Percentiles rank a stretch among this genome's conserved stretches.
Evolutionary conservation across 2,113 vertebrate species (phyloP).

Genomic region (Oplegnathus fasciatus): DNA sequence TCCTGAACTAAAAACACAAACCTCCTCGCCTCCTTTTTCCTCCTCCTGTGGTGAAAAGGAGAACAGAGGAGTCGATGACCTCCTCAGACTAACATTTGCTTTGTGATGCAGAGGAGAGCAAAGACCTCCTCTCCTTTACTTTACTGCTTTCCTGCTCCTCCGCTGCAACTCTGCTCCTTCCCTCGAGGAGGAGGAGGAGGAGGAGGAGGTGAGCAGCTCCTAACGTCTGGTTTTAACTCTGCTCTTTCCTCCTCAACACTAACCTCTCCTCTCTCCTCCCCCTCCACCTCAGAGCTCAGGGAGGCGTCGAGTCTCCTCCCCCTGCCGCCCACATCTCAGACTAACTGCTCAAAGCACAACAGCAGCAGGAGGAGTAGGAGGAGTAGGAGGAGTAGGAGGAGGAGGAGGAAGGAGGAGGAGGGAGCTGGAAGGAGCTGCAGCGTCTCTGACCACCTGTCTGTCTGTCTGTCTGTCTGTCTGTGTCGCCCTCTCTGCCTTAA

Average conservation of each 20-base stretch:
- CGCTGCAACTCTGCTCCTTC: background rate
- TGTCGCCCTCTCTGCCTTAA: slow-evolving; percentile 72
- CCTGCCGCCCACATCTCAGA: slow-evolving; percentile 17
- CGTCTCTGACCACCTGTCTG: slow-evolving; percentile 22
- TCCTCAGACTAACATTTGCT: slow-evolving; percentile 3
- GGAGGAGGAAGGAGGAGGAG: too few species aligned
- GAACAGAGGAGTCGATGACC: background rate
- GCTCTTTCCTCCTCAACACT: slow-evolving; percentile 26
- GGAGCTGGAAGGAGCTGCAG: slow-evolving; percentile 18
- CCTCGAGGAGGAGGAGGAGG: slow-evolving; percentile 22
- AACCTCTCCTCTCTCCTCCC: slow-evolving; percentile 36
- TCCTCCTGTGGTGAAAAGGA: background rate
- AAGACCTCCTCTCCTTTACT: background rate
- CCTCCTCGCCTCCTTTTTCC: background rate
- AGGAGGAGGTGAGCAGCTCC: background rate
- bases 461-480: slow-evolving; percentile 7
- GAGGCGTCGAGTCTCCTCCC: background rate
- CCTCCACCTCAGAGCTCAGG: slow-evolving; percentile 40
- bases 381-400: too few species aligned
- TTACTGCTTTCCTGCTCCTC: slow-evolving; percentile 11
- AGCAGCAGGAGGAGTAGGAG: slow-evolving; percentile 21
- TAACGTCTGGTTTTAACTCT: background rate
- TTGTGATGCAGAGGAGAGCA: slow-evolving; percentile 5
- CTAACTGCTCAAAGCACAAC: slow-evolving; percentile 49
- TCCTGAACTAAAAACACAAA: background rate